Conservation (phyloP, 2,113 vertebrate species). For the Stegastes partitus region DNA sequence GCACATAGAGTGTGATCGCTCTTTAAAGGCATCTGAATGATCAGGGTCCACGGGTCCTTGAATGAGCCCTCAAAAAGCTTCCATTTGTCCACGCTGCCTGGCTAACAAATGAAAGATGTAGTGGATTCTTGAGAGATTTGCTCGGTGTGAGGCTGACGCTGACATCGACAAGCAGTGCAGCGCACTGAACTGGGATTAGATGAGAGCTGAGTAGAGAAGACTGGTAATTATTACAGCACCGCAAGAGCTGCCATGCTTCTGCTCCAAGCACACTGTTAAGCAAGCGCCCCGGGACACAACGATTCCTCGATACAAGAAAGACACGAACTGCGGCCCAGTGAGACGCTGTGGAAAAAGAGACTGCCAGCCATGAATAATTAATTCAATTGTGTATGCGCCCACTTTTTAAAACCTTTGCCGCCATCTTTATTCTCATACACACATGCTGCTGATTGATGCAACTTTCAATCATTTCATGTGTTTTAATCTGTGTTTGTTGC, state of each 20-base stretch:
- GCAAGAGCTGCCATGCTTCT: slow-evolving; percentile 35
- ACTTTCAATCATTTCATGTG: slow-evolving; percentile 27
- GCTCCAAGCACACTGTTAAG: slow-evolving; percentile 44
- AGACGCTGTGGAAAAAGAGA: slow-evolving; percentile 54
- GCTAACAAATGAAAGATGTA: slow-evolving; percentile 28
- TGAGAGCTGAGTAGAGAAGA: slow-evolving; percentile 36
- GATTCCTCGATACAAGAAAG: slow-evolving; percentile 59
- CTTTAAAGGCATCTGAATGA: background rate
- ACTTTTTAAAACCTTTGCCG: slow-evolving; percentile 51
- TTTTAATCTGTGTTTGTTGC: slow-evolving; percentile 33
- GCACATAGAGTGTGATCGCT: background rate
- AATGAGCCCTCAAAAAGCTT: slow-evolving; percentile 18
- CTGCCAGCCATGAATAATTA: slow-evolving; percentile 70
- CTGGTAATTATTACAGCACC: slow-evolving; percentile 57
- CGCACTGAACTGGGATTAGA: slow-evolving; percentile 45
- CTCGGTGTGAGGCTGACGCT: slow-evolving; percentile 5
- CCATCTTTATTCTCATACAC: slow-evolving; percentile 45
- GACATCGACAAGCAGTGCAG: slow-evolving; percentile 12
- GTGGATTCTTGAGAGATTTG: slow-evolving; percentile 31
- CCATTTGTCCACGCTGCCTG: slow-evolving; percentile 1
- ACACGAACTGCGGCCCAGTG: slow-evolving; percentile 51
- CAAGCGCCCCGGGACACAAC: slow-evolving; percentile 42
- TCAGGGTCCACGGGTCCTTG: background rate
- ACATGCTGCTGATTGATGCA: slow-evolving; percentile 40
- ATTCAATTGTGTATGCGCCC: slow-evolving; percentile 45